phyloP scores from a whole-genome alignment of 2,797 vertebrate species.

The Cyprinodon diabolis region DNA sequence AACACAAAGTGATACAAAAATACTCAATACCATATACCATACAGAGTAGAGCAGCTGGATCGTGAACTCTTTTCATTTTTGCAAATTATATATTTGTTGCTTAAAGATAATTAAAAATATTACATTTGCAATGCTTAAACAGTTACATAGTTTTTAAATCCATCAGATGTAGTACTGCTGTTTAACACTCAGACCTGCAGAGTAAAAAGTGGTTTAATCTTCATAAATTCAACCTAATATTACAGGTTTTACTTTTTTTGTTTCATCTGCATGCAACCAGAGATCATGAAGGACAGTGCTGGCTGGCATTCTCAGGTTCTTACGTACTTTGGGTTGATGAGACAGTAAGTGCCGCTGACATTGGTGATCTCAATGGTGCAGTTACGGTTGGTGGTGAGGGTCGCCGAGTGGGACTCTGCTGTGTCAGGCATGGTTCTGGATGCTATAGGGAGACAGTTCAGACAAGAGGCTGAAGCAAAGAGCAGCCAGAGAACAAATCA shows the following conservation, averaged over 20 bases:
- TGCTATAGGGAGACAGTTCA: not conserved
- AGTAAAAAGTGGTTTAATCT: too few relatives aligned
- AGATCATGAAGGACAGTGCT: not conserved
- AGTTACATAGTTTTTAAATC: not conserved
- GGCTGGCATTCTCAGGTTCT: not conserved
- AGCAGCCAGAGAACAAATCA: not conserved
- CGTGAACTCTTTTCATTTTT: too few relatives aligned
- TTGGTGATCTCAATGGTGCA: conserved; percentile 72
- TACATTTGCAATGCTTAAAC: not conserved
- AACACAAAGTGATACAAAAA: not conserved
- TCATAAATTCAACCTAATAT: too few relatives aligned
- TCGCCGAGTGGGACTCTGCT: conserved; percentile 59
- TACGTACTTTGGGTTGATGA: conserved; percentile 67
- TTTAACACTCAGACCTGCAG: too few relatives aligned
- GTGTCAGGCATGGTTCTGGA: conserved; percentile 58
- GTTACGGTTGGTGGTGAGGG: conserved; percentile 72
- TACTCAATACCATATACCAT: too few relatives aligned
- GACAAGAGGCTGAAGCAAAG: not conserved
- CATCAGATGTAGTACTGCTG: not conserved
- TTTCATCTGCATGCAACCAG: not conserved
- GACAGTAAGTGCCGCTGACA: conserved; percentile 36
- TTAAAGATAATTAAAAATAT: not conserved
- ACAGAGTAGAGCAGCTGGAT: too few relatives aligned
- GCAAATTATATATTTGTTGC: not conserved
- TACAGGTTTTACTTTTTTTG: too few relatives aligned